Evolutionary conservation across 2,888 invertebrate species (phyloP).

Genomic region (Lingula anatina): DNA sequence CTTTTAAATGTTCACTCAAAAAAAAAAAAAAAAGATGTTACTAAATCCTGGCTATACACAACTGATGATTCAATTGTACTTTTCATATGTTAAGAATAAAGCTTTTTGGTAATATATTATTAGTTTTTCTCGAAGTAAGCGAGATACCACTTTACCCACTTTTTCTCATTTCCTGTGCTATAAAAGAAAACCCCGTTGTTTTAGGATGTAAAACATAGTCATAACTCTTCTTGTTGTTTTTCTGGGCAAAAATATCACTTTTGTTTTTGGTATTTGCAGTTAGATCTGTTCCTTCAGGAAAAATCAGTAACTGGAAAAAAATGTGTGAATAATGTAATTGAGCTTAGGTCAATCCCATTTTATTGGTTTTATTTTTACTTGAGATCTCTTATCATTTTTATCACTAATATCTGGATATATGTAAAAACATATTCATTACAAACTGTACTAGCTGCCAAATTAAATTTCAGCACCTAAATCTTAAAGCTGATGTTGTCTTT

Average conservation of each 20-base stretch:
- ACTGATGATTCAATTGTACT: not conserved
- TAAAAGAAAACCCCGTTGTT: conserved; percentile 67
- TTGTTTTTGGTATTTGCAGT: conserved; percentile 64
- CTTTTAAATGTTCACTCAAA: no score
- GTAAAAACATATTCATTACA: no score
- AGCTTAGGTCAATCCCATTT: no score
- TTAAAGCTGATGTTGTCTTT: no score
- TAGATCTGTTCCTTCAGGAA: conserved; percentile 85
- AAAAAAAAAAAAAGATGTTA: conserved; percentile 1
- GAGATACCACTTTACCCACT: no score
- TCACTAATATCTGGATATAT: no score
- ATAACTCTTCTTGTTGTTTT: conserved; percentile 63
- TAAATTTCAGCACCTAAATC: no score
- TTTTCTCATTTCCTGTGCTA: conserved; percentile 56
- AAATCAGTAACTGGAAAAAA: conserved; percentile 64
- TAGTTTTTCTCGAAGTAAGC: no score
- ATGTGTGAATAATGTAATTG: no score
- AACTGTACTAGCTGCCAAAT: no score
- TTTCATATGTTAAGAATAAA: not conserved
- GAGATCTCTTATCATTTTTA: no score
- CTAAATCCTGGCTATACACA: not conserved
- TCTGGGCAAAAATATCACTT: conserved; percentile 68
- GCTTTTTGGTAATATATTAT: not conserved
- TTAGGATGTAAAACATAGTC: conserved; percentile 79
- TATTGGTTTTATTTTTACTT: no score